Conservation (phyloP, 2,888 invertebrate species). For the Gastracanthus pulcherrimus region DNA sequence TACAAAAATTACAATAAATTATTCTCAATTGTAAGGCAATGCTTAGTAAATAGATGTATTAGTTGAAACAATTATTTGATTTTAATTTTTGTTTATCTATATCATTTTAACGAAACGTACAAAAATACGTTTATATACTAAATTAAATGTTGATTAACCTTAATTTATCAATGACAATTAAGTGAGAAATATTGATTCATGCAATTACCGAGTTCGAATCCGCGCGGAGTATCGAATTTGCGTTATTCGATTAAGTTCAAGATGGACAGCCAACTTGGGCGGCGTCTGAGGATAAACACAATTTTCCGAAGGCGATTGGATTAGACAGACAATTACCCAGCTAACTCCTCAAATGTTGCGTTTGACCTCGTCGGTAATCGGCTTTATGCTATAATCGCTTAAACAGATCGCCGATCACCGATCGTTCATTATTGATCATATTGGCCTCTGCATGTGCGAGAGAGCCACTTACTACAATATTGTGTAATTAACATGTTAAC, state of each 20-base stretch:
- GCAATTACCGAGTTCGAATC: not conserved
- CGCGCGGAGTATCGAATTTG: not conserved
- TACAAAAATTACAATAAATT: not conserved
- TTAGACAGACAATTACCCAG: slow-evolving; percentile 46
- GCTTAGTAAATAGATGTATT: too few relatives aligned
- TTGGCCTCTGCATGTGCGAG: not conserved
- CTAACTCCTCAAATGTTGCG: slow-evolving; percentile 40
- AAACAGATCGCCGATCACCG: slow-evolving; percentile 13
- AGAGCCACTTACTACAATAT: not conserved
- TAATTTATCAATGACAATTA: not conserved
- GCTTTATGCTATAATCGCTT: slow-evolving; percentile 16
- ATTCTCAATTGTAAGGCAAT: not conserved
- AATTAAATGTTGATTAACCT: not conserved
- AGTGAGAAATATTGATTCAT: not conserved
- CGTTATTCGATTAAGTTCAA: slow-evolving; percentile 13
- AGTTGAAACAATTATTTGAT: too few relatives aligned
- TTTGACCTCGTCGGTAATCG: slow-evolving; percentile 35
- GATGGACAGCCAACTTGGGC: slow-evolving; percentile 29
- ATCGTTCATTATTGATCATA: slow-evolving; percentile 24
- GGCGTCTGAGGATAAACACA: slow-evolving; percentile 39
- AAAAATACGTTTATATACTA: too few relatives aligned
- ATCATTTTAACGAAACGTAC: too few relatives aligned
- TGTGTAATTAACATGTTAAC: slow-evolving; percentile 5
- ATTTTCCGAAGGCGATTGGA: slow-evolving; percentile 41
- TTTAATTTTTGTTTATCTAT: too few relatives aligned